Percentiles rank a stretch among this genome's conserved stretches.
These are phyloP conservation scores for Salminus brasiliensis DNA, from an alignment of 2,113 vertebrate species.

Conservation along the genomic window DNA sequence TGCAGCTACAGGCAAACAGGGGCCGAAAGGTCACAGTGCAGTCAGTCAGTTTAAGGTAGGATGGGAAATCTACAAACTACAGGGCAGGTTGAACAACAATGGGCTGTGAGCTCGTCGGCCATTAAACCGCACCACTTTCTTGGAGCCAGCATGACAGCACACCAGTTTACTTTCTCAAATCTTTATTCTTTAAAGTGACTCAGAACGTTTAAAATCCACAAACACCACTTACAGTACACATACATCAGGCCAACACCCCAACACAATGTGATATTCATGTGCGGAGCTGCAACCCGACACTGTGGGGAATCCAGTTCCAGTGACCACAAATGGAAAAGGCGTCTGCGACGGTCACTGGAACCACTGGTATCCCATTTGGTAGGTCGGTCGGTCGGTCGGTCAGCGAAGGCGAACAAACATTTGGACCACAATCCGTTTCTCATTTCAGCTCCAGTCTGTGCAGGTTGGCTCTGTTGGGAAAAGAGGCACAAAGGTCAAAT, in stretches of 20 bases:
- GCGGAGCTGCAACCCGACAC: slow-evolving; percentile 31
- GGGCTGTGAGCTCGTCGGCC: too few relatives aligned
- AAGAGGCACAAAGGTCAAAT: background rate
- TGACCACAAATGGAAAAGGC: background rate
- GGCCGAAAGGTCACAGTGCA: too few relatives aligned
- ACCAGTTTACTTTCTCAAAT: background rate
- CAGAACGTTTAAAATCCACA: slow-evolving; percentile 10
- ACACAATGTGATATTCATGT: slow-evolving; percentile 17
- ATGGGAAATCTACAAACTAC: too few relatives aligned
- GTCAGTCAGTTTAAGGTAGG: too few relatives aligned
- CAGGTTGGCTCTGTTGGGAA: background rate
- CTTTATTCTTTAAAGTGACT: slow-evolving; percentile 26
- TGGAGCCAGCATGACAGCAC: background rate
- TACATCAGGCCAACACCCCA: slow-evolving; percentile 22
- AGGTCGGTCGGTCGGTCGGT: too few relatives aligned
- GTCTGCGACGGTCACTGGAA: background rate
- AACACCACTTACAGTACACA: slow-evolving; percentile 9
- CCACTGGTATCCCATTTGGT: slow-evolving; percentile 16
- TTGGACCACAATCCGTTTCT: slow-evolving; percentile 43
- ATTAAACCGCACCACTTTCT: too few relatives aligned
- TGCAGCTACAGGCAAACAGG: too few relatives aligned
- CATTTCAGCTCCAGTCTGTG: slow-evolving; percentile 33
- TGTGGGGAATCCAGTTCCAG: background rate
- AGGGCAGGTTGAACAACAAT: too few relatives aligned
- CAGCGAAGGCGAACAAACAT: slow-evolving; percentile 31